phyloP scores from a whole-genome alignment of 2,113 vertebrate genomes.

The Puntigrus tetrazona region DNA sequence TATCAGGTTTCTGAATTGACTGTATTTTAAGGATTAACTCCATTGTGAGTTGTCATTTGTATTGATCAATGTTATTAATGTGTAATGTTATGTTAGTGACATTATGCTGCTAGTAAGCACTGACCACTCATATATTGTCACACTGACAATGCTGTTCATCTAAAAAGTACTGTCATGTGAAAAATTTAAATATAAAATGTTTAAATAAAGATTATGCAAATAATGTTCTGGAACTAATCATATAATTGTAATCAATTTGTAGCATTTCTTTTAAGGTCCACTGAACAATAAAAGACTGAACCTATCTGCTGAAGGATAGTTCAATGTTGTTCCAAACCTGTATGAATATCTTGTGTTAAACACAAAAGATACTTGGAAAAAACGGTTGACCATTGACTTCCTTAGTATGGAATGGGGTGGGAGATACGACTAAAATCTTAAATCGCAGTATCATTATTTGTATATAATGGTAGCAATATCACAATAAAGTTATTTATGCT shows the following conservation, averaged over 20 bases:
- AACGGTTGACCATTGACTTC: no score
- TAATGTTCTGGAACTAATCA: background rate
- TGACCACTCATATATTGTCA: background rate
- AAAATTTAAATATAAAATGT: background rate
- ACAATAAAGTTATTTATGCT: no score
- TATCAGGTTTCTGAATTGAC: background rate
- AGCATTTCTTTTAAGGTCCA: background rate
- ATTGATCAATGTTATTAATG: background rate
- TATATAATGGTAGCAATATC: no score
- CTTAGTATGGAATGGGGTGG: no score
- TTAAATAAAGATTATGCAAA: background rate
- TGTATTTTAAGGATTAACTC: constrained; percentile 8
- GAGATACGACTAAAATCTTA: no score
- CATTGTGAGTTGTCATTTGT: background rate
- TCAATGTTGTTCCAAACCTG: no score
- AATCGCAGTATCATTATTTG: no score
- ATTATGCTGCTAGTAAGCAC: background rate
- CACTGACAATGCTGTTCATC: background rate
- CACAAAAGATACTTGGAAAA: no score
- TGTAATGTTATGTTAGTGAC: background rate
- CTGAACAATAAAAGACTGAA: no score
- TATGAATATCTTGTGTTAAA: no score
- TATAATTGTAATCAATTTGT: background rate
- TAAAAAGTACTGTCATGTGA: background rate
- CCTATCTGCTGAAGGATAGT: no score